Percentiles rank a stretch among this genome's conserved stretches.
phyloP scores from a whole-genome alignment of 1,140 invertebrate species.

The Oppia nitens region DNA sequence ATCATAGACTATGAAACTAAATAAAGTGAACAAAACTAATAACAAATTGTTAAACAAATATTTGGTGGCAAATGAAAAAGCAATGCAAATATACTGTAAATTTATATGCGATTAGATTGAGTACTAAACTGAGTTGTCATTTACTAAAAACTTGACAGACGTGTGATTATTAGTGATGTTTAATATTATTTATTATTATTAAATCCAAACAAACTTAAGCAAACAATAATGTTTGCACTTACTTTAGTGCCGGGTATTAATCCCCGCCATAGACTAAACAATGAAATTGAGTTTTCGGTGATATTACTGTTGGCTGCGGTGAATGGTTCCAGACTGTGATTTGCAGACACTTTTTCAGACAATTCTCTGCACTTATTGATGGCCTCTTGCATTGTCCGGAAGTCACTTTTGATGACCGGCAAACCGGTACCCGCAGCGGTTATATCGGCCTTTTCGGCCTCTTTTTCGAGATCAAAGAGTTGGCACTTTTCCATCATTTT shows the following conservation, averaged over 20 bases:
- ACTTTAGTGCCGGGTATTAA: not conserved
- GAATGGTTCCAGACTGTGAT: not conserved
- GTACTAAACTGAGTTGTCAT: too few species aligned
- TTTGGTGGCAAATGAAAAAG: too few species aligned
- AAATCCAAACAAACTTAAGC: too few species aligned
- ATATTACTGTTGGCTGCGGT: not conserved
- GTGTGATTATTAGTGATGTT: too few species aligned
- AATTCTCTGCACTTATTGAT: conserved; percentile 9
- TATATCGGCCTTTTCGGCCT: not conserved
- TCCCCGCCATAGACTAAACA: not conserved
- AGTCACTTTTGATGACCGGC: conserved; percentile 1
- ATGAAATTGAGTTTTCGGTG: not conserved
- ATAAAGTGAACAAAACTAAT: too few species aligned
- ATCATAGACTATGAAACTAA: too few species aligned
- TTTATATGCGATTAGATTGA: too few species aligned
- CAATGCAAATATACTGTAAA: too few species aligned
- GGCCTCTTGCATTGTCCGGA: conserved; percentile 12
- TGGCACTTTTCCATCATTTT: conserved; percentile 2
- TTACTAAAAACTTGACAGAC: too few species aligned
- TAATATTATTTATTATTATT: too few species aligned
- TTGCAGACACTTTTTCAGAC: not conserved
- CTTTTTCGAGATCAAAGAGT: conserved; percentile 16
- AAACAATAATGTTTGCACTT: too few species aligned
- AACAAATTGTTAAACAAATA: too few species aligned
- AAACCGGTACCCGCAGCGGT: not conserved